A percentile compares a stretch with the other conserved stretches of the same genome.
phyloP scores from a whole-genome alignment of 2,888 invertebrate genomes.

The Minunthozetes semirufus region DNA sequence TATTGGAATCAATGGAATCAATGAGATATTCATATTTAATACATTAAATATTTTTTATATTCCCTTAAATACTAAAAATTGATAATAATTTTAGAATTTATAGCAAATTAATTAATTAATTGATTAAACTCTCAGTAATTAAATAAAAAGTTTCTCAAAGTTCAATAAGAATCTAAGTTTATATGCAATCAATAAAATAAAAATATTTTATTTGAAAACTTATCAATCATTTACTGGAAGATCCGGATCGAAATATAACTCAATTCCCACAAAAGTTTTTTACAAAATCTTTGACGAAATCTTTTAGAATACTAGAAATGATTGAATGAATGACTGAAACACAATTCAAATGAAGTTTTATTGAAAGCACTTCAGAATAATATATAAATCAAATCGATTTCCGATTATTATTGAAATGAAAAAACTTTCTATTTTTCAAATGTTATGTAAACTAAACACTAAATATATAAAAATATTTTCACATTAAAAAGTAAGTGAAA shows the following conservation, averaged over 20 bases:
- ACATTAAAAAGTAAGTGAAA: constrained; percentile 2
- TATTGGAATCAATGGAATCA: not conserved
- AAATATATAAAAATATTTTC: constrained; percentile 4
- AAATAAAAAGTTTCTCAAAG: not conserved
- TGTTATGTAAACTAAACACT: not conserved
- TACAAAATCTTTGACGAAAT: not conserved
- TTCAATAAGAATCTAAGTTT: not conserved
- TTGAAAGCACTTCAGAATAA: not conserved
- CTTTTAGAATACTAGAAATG: not conserved
- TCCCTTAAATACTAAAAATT: not conserved
- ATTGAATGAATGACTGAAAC: not conserved
- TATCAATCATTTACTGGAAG: not conserved
- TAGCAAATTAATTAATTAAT: not conserved
- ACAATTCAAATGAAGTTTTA: not conserved
- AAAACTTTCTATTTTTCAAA: not conserved
- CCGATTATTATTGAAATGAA: not conserved
- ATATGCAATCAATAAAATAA: not conserved
- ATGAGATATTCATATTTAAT: not conserved
- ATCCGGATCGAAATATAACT: not conserved
- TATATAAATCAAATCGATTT: not conserved
- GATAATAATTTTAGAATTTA: not conserved
- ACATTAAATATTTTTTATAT: too few species aligned
- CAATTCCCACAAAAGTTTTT: too few species aligned
- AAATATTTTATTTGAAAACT: not conserved
- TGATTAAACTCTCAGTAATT: not conserved